Conservation (phyloP, 2,888 invertebrate species). For the Drosophila eohydei region DNA sequence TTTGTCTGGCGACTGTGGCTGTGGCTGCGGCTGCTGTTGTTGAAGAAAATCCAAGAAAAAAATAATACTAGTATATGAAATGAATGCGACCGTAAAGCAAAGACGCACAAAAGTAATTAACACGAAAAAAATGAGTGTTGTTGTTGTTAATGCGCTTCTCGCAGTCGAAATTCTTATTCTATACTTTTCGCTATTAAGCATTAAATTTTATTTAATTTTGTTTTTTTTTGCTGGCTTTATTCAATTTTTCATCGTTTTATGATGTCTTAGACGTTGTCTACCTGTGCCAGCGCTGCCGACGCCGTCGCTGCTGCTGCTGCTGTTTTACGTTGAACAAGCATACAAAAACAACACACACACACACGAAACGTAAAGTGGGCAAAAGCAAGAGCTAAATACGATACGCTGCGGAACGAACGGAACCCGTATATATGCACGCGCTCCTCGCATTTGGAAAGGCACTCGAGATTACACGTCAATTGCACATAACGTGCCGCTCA, state of each 20-base stretch:
- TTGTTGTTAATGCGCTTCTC: slow-evolving; percentile 51
- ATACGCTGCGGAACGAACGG: slow-evolving; percentile 69
- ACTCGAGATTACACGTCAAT: slow-evolving; percentile 47
- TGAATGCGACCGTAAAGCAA: slow-evolving; percentile 71
- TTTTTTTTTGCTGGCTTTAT: slow-evolving; percentile 38
- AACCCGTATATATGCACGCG: slow-evolving; percentile 79
- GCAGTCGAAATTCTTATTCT: slow-evolving; percentile 48
- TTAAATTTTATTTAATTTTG: slow-evolving; percentile 25
- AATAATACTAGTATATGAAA: slow-evolving; percentile 72
- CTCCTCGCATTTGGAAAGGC: slow-evolving; percentile 67
- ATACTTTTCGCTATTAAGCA: slow-evolving; percentile 41
- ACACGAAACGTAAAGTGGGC: slow-evolving; percentile 69
- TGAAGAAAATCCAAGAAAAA: slow-evolving; percentile 69
- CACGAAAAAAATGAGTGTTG: slow-evolving; percentile 58
- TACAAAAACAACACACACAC: slow-evolving; percentile 62
- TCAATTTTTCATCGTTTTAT: slow-evolving; percentile 65
- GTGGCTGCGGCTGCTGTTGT: slow-evolving; percentile 38
- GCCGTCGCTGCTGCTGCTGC: slow-evolving; percentile 35
- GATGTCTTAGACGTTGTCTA: slow-evolving; percentile 61
- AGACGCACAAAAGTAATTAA: slow-evolving; percentile 75
- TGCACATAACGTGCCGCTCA: slow-evolving; percentile 40
- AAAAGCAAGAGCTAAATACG: slow-evolving; percentile 68
- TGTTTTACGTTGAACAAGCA: slow-evolving; percentile 70
- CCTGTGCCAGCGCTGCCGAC: slow-evolving; percentile 55
- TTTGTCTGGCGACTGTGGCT: slow-evolving; percentile 48